A percentile compares a stretch with the other conserved stretches of the same genome.
These are phyloP conservation scores for Lycodopsis pacificus DNA, from an alignment of 2,797 vertebrate species.

Conservation along the genomic window DNA sequence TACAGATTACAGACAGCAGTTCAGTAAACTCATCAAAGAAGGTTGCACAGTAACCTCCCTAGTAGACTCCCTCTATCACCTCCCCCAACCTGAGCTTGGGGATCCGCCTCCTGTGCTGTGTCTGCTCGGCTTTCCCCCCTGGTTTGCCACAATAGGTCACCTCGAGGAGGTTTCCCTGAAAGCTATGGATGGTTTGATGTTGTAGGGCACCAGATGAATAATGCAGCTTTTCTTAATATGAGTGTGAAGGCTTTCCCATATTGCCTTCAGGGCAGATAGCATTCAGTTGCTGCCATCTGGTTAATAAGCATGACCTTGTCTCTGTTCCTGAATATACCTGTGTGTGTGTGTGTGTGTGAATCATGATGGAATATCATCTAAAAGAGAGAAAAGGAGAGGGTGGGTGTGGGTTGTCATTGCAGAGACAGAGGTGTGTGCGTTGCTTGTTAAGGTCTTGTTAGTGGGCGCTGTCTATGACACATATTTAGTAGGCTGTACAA, in stretches of 20 bases:
- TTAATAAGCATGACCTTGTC: conserved; percentile 53
- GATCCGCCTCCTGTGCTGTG: too few species aligned
- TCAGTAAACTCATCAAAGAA: too few species aligned
- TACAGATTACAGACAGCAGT: too few species aligned
- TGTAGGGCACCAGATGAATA: conserved; percentile 49
- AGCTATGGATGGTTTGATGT: conserved; percentile 22
- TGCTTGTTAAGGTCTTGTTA: conserved; percentile 70
- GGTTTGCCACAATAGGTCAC: background rate
- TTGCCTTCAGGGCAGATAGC: conserved; percentile 14
- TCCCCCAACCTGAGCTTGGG: too few species aligned
- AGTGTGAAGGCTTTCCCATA: conserved; percentile 37
- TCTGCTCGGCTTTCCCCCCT: too few species aligned
- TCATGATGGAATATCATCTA: conserved; percentile 39
- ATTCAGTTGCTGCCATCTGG: conserved; percentile 33
- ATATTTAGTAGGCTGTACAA: conserved; percentile 52
- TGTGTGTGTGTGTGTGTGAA: conserved; percentile 15
- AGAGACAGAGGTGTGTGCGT: conserved; percentile 64
- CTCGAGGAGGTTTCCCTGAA: conserved; percentile 11
- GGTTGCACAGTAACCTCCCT: too few species aligned
- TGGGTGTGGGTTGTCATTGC: conserved; percentile 62
- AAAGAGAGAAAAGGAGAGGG: conserved; percentile 22
- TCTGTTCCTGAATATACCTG: conserved; percentile 36
- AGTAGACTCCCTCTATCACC: too few species aligned
- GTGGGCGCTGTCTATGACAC: conserved; percentile 65
- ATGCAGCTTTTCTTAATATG: conserved; percentile 42